These are phyloP conservation scores for Monopis laevigella DNA, from an alignment of 2,888 invertebrate species.

Conservation along the genomic window DNA sequence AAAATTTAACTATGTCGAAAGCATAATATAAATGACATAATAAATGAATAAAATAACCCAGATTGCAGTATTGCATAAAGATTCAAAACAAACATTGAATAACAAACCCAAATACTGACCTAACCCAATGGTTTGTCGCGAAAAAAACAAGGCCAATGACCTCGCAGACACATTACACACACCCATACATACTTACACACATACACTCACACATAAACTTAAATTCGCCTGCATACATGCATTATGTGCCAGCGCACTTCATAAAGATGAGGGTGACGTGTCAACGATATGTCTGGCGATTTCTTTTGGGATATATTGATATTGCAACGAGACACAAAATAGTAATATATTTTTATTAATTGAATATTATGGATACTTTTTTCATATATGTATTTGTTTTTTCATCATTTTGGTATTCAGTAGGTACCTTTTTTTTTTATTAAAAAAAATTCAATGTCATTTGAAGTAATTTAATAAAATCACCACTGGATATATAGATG, in stretches of 20 bases:
- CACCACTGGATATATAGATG: too few species aligned
- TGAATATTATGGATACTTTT: not conserved
- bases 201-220: not conserved
- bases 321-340: not conserved
- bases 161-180: not conserved
- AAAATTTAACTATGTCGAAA: too few species aligned
- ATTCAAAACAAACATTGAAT: not conserved
- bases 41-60: too few species aligned
- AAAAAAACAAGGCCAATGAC: conserved; percentile 5
- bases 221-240: conserved; percentile 10
- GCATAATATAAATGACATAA: too few species aligned
- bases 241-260: conserved; percentile 8
- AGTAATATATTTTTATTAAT: not conserved
- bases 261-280: not conserved
- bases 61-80: not conserved
- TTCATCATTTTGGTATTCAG: too few species aligned
- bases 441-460: not conserved
- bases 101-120: conserved; percentile 2
- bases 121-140: conserved; percentile 2
- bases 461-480: too few species aligned
- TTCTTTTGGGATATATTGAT: not conserved
- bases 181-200: conserved; percentile 3
- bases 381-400: not conserved
- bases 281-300: not conserved
- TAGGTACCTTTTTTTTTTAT: not conserved